Percentiles rank a stretch among this genome's conserved stretches.
phyloP scores from a whole-genome alignment of 2,888 invertebrate genomes.

The Drosophila ezoana region DNA sequence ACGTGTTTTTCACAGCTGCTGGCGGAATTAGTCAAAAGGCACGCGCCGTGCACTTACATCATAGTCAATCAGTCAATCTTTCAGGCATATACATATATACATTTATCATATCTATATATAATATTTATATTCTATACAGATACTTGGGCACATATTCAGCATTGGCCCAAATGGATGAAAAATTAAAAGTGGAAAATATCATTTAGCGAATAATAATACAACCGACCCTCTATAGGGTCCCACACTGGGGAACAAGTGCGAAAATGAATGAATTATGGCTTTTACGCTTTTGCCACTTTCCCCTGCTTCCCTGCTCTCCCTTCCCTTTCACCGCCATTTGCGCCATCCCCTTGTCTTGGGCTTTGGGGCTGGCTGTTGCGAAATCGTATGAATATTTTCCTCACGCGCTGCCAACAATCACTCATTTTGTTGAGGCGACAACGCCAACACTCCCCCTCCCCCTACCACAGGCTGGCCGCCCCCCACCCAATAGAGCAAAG shows the following conservation, averaged over 20 bases:
- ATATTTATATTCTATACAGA: no score
- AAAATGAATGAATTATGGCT: slow-evolving; percentile 63
- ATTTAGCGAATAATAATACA: background rate
- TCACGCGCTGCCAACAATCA: slow-evolving; percentile 78
- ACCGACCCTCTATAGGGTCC: background rate
- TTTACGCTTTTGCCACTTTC: slow-evolving; percentile 3
- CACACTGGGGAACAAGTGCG: slow-evolving; percentile 19
- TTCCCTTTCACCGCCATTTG: no score
- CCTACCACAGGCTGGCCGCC: background rate
- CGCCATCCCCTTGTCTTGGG: no score
- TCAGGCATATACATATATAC: no score
- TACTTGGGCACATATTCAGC: no score
- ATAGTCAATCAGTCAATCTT: no score
- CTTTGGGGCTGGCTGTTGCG: slow-evolving; percentile 29
- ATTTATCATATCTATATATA: no score
- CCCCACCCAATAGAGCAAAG: slow-evolving; percentile 36
- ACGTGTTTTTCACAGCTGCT: no score
- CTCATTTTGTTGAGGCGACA: slow-evolving; percentile 62
- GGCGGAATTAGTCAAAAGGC: no score
- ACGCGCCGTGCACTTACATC: no score
- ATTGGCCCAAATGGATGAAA: slow-evolving; percentile 19
- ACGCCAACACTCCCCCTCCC: slow-evolving; percentile 7
- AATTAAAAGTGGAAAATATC: slow-evolving; percentile 25
- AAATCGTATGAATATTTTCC: slow-evolving; percentile 73
- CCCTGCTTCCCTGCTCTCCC: background rate